Conservation (phyloP, 2,888 invertebrate species). For the Pyrrhosoma nymphula region DNA sequence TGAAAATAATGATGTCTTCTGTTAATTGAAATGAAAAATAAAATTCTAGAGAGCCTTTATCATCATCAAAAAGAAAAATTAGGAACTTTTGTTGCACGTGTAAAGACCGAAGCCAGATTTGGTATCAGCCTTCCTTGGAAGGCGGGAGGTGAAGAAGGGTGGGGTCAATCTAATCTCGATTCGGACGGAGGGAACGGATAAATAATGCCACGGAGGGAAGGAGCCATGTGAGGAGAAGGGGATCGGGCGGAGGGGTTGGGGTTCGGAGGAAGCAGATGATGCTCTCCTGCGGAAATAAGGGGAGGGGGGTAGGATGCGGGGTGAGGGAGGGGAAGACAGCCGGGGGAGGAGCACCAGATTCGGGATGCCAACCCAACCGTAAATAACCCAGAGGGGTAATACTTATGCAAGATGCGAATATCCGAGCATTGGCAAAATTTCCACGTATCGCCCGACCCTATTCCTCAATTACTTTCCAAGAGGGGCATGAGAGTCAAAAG, state of each 20-base stretch:
- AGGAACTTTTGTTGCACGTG: too few species aligned
- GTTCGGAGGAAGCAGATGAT: neutral
- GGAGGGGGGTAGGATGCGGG: neutral
- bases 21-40: too few species aligned
- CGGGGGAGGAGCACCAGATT: neutral
- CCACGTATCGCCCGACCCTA: neutral
- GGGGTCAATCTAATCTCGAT: neutral
- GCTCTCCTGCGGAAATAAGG: neutral
- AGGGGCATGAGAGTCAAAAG: neutral
- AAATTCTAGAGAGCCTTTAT: too few species aligned
- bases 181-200: neutral
- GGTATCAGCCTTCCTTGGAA: too few species aligned
- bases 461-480: neutral
- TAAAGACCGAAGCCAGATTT: too few species aligned
- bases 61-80: too few species aligned
- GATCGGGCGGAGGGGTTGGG: neutral
- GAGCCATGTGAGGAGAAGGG: neutral
- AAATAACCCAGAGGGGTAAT: slow-evolving; percentile 1
- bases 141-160: too few species aligned
- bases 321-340: too few species aligned
- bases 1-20: too few species aligned
- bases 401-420: neutral
- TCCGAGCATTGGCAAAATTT: neutral
- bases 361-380: neutral
- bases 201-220: neutral